These are phyloP conservation scores for Galerucella calmariensis DNA, from an alignment of 2,888 invertebrate genomes.

Conservation along the genomic window DNA sequence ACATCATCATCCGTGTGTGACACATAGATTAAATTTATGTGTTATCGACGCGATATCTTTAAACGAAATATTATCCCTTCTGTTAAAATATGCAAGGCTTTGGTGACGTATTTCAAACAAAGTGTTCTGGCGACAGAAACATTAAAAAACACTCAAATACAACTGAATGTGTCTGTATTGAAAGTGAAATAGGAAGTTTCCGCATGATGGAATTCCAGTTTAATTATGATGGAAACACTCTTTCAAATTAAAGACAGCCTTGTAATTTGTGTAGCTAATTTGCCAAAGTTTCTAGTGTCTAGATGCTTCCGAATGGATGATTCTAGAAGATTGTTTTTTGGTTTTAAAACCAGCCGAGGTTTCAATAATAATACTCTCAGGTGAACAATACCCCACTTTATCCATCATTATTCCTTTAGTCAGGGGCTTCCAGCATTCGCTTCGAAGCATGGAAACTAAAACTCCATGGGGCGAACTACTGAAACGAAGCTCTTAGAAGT, in stretches of 20 bases:
- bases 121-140: slow-evolving; percentile 32
- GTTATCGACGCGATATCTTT: slow-evolving; percentile 22
- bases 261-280: slow-evolving; percentile 29
- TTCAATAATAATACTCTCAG: slow-evolving; percentile 6
- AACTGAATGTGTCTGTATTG: slow-evolving; percentile 44
- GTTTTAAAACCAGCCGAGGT: slow-evolving; percentile 16
- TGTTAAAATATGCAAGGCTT: slow-evolving; percentile 41
- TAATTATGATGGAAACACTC: slow-evolving; percentile 37
- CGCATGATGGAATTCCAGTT: slow-evolving; percentile 50
- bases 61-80: slow-evolving; percentile 17
- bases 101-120: slow-evolving; percentile 45
- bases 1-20: slow-evolving; percentile 30
- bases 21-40: slow-evolving; percentile 33
- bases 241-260: slow-evolving; percentile 34
- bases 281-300: slow-evolving; percentile 36
- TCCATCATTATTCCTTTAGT: slow-evolving; percentile 36
- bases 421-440: slow-evolving; percentile 32
- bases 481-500: too few species aligned
- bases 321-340: slow-evolving; percentile 26
- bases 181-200: slow-evolving; percentile 51
- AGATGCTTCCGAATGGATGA: slow-evolving; percentile 35
- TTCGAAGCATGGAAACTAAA: slow-evolving; percentile 1
- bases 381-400: slow-evolving; percentile 38
- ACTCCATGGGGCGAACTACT: too few species aligned
- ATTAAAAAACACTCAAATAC: slow-evolving; percentile 37